Base-by-base conservation (phyloP, 2,888 invertebrate genomes). In the Phortica okadai region DNA sequence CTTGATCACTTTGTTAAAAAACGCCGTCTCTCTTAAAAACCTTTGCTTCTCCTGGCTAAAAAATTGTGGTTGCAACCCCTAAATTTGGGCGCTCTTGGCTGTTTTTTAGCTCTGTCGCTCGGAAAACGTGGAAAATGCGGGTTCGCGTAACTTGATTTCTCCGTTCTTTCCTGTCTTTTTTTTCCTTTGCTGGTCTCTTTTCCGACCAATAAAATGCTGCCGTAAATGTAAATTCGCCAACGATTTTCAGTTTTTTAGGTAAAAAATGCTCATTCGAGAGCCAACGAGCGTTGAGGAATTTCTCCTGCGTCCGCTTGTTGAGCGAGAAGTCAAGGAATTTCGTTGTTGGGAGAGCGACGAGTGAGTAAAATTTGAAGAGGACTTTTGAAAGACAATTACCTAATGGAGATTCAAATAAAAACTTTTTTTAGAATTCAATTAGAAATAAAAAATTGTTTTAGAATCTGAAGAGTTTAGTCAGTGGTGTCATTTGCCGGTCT, bases 181-280 rank as follows among this genome's bases (percentile, higher is more conserved):
- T 78, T 81, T 81, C 33, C 1, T 25, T 21, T 25, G 21, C 6
- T 14, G 8, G 33, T 58, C 75, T 79, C 21, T 84, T 84, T 82
- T 81, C 81, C 82, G 81, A 84, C 89, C 89, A 90, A 90, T 90
- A 88, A 87, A 88, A 88, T 82, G 78, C 76, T 79, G 78, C 81
- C 81, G 72, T 80, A 85, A 84, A 90, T 89, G 88, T 84, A 84
- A 89, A 90, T 89, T 84, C 87, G 72, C 73, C 79, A 73, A 64
- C 78, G 85, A 88, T 90, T 83, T 81, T 79, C 72, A 77, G 78
- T 81, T 89, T 89, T 90, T 89, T 87, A 82, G 83, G 83, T 82
- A 87, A 88, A 89, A 90, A 90, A 82, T 82, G 79, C 74, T 77
- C 44, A 50, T 76, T 77, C 74, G 58, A 77, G 79, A 78, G 77